Evolutionary conservation across 2,888 invertebrate genomes (phyloP), one percentile per base, ranked within the genome.

Genomic region (Eurytoma adleriae): DNA sequence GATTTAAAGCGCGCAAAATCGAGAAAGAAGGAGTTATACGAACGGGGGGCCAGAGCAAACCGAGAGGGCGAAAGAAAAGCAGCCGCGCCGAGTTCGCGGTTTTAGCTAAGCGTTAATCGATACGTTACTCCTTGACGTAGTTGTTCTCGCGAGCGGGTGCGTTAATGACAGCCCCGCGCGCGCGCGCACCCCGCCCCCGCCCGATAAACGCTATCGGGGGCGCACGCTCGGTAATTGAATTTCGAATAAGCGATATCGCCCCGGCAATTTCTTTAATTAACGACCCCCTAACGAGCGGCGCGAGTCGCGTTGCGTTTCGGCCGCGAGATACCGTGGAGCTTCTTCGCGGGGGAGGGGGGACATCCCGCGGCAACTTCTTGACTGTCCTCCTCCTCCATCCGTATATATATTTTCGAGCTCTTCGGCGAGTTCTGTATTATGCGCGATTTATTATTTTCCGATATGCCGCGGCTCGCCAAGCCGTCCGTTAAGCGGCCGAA

Each of bases 41-140:
- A 40, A 40, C 40, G 40, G 40, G 7, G 4, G 40, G 40, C 14
- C 4, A 3, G 14, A 27, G 27, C 27, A 27, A 3, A 24, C 20
- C 24, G 30, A 27, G 30, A 24, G n/a, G 48, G 48, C 5, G 48
- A 20, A 18, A 16, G 48, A 66, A n/a, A 40, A 18, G n/a, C 40
- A 40, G 48, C 40, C 30, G 18, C 3, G 48, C 40, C 14, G 48
- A 30, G n/a, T 24, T 48, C n/a, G 66, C 24, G 68, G 78, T 84
- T 75, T 74, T 72, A 76, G 75, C 79, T 86, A 83, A 86, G 80
- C 84, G 84, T 85, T 86, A 85, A 85, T 86, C 84, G 85, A 86
- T 86, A 84, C 67, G 40, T 71, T 61, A 64, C 75, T 82, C 80
- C 82, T 83, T 80, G 84, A 78, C 83, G 81, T 82, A 83, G 83